Evolutionary conservation across 30 jellyfish, hydroid and myxozoan species (phyloP), one percentile per base, ranked within the genome.

Genomic region (Chironex yamaguchii): DNA sequence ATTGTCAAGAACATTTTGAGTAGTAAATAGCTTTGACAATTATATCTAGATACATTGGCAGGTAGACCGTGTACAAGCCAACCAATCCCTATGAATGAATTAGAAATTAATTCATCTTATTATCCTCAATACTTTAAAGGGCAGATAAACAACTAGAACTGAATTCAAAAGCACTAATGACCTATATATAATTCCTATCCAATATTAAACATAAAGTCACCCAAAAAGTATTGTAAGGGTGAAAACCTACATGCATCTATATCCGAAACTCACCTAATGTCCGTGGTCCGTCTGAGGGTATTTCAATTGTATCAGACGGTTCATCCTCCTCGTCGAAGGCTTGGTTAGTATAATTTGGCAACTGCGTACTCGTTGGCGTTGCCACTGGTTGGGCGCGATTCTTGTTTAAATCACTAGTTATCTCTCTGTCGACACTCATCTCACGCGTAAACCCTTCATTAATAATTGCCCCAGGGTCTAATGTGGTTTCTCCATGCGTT

Each of bases 271-370:
- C 36, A 86, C 96, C 73, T 49, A 86, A 49, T 11, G 96, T 86
- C 17, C 96, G 71, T 27, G 96, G 96, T 49, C 96, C 67, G 2
- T 30, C 34, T 0, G 90, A 65, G 9, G 96, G 90, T 66, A 36
- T 86, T 34, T 88, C 96, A 42, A 42, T 17, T 42, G 58, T 17
- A 42, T 42, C 58, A 6, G 58, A 42, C 9, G 58, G 58, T 42
- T 42, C 58, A 42, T 42, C 99, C 65, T 89, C 99, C 28, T 90
- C 51, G 42, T 84, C 93, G 52, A 89, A 95, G 25, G 97, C 99
- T 9, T 90, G 95, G 34, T 95, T 95, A 22, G 79, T 78, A 36
- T 79, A 82, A 9, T 93, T 81, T 27, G 92, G 90, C 62, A 85
- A 73, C 26, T 70, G 50, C 49, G 22, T 3, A 27, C 33, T 79